Evolutionary conservation across 2,888 invertebrate genomes (phyloP).

Genomic region (Drosophila lutescens): DNA sequence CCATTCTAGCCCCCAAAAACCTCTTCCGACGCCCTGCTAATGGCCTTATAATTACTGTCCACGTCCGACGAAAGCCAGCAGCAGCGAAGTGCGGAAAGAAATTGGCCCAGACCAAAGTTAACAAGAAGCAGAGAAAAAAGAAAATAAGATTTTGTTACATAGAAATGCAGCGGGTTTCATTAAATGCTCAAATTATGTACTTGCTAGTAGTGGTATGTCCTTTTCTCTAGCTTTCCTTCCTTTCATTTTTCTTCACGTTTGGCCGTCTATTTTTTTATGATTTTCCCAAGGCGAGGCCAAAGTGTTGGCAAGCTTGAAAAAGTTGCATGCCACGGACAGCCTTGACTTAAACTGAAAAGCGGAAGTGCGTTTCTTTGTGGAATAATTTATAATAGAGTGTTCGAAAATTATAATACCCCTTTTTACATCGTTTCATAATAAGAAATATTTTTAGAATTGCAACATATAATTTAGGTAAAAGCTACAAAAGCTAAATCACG

Average conservation of each 20-base stretch:
- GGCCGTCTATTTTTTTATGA: slow-evolving; percentile 21
- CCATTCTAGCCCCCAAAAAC: not conserved
- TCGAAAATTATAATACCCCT: not conserved
- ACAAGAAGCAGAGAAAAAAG: slow-evolving; percentile 48
- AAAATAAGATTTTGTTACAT: slow-evolving; percentile 31
- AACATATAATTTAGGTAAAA: too few species aligned
- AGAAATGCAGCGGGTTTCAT: slow-evolving; percentile 62
- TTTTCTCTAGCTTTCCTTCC: slow-evolving; percentile 18
- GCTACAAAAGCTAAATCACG: too few species aligned
- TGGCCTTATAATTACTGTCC: slow-evolving; percentile 79
- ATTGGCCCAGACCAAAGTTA: slow-evolving; percentile 54
- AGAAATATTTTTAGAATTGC: too few species aligned
- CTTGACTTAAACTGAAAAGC: slow-evolving; percentile 31
- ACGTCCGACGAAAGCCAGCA: slow-evolving; percentile 54
- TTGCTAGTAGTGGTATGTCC: slow-evolving; percentile 36
- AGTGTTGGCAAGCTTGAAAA: slow-evolving; percentile 32
- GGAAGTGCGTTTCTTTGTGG: slow-evolving; percentile 23
- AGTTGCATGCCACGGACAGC: slow-evolving; percentile 45
- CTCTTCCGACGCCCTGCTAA: slow-evolving; percentile 58
- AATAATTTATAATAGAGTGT: not conserved
- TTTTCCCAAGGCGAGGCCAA: slow-evolving; percentile 7
- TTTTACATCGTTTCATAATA: not conserved
- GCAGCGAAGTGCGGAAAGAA: slow-evolving; percentile 48
- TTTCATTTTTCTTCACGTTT: slow-evolving; percentile 5
- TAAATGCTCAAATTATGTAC: slow-evolving; percentile 59